Evolutionary conservation across 2,797 vertebrate genomes (phyloP).

Genomic region (Australoheros facetus): DNA sequence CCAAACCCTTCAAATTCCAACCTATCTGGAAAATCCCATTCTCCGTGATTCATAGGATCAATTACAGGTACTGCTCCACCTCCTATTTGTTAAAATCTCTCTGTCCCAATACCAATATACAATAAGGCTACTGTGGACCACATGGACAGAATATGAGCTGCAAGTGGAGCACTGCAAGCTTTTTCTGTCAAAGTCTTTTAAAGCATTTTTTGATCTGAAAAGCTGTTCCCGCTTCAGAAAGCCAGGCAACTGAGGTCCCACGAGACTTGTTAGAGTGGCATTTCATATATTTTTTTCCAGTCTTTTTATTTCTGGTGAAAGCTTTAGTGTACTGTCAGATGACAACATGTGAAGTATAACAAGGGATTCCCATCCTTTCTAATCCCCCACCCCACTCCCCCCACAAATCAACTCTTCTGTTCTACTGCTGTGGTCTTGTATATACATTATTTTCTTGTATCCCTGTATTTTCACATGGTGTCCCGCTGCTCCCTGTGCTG

Average conservation of each 20-base stretch:
- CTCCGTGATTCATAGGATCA: background rate
- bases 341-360: constrained; percentile 37
- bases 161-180: constrained; percentile 33
- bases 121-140: background rate
- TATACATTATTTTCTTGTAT: background rate
- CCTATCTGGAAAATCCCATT: constrained; percentile 11
- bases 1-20: background rate
- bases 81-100: constrained; percentile 15
- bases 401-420: background rate
- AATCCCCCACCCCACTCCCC: constrained; percentile 7
- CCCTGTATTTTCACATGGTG: constrained; percentile 7
- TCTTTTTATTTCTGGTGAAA: constrained; percentile 49
- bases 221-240: constrained; percentile 64
- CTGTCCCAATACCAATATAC: constrained; percentile 1
- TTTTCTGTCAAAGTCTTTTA: constrained; percentile 49
- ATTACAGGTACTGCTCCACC: constrained; percentile 1
- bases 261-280: constrained; percentile 76
- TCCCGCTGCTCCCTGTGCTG: background rate
- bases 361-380: constrained; percentile 61
- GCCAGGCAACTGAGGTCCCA: constrained; percentile 57
- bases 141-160: constrained; percentile 20
- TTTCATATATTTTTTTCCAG: constrained; percentile 52
- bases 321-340: constrained; percentile 44
- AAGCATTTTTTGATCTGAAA: constrained; percentile 66
- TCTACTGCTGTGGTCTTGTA: constrained; percentile 9